Evolutionary conservation across 2,797 vertebrate genomes (phyloP), one percentile per base, ranked within the genome.

Genomic region (Rousettus madagascariensis): DNA sequence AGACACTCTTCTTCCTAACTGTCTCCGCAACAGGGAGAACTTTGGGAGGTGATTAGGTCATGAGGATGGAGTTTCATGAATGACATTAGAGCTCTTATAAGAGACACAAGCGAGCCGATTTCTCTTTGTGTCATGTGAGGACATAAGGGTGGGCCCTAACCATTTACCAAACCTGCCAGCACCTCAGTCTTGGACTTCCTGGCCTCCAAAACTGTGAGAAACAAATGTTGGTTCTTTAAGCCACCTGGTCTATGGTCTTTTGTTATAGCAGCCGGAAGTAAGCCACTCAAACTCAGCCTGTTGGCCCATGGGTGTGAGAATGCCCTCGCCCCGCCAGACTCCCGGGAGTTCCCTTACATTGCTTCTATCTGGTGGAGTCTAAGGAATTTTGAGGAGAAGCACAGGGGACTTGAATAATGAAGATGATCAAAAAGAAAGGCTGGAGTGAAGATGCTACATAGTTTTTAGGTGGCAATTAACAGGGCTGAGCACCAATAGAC

Each of bases 341-440:
- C 38, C 57, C 6, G 38, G 16, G 20, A 38, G 1, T 51, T 57
- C n/a, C n/a, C 22, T 61, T 46, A 46, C 1, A 11, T 7, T 84
- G 8, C 38, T 61, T 69, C 68, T 41, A 22, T 15, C 46, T 49
- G 20, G 89, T 95, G 59, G 49, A 57, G 43, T 61, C 69, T 24
- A 82, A 69, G 65, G 80, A 85, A 95, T 74, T 91, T 46, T 86
- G 86, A 89, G 15, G 79, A 51, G 71, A 80, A 8, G 5, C 66
- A 12, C 84, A 65, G 19, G 24, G 15, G 3, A 53, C 80, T 9
- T 84, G 33, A 92, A 71, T 61, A 69, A 66, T 15, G 4, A 75
- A 88, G 30, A 28, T 0, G 53, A 26, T 30, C 3, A 41, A 51
- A 82, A 90, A 17, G 41, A 72, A 69, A 82, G 77, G 30, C 33